Evolutionary conservation across 2,888 invertebrate genomes (phyloP), one percentile per base, ranked within the genome.

Genomic region (Elaeidobius kamerunicus): DNA sequence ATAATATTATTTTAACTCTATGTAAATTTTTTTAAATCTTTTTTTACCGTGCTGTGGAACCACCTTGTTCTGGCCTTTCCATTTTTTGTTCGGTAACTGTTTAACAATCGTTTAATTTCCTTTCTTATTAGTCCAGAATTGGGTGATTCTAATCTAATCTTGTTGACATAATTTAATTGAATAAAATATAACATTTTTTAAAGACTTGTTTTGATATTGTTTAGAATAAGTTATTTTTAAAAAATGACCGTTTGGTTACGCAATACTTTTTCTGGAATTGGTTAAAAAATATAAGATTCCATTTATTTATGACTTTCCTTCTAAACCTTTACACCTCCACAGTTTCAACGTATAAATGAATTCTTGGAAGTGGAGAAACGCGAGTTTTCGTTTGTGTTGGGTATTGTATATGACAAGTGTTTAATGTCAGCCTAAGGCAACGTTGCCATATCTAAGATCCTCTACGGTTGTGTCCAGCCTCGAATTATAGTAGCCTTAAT

Each of bases 141-240:
- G 60, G 63, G 66, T 62, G 64, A 59, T 63, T 63, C 64, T 63
- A 60, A 56, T 30, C 54, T 55, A 53, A 53, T 56, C 61, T 66
- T 66, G 65, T 67, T 65, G 64, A 65, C 62, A 59, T 58, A 56
- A 56, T 58, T 56, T 56, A 58, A 58, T 48, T 57, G 35, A 58
- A 58, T 54, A 58, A 58, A 58, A 47, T 61, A 62, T 65, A 66
- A 65, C 65, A 64, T 65, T 67, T 65, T 66, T 67, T 66, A 61
- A 57, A 62, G 60, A 63, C 64, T 68, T 65, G 65, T 67, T 66
- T 67, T 58, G 62, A 65, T 67, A 65, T 66, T 67, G 65, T 66
- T 65, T 66, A 66, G 66, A 15, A 58, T 58, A 56, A 51, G 56
- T 54, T 56, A 51, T 32, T 54, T 54, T 47, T 30, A 45, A 34